A percentile compares a stretch with the other conserved stretches of the same genome.
Evolutionary conservation across 2,113 vertebrate genomes (phyloP).

Genomic region (Psammodynastes pulverulentus): DNA sequence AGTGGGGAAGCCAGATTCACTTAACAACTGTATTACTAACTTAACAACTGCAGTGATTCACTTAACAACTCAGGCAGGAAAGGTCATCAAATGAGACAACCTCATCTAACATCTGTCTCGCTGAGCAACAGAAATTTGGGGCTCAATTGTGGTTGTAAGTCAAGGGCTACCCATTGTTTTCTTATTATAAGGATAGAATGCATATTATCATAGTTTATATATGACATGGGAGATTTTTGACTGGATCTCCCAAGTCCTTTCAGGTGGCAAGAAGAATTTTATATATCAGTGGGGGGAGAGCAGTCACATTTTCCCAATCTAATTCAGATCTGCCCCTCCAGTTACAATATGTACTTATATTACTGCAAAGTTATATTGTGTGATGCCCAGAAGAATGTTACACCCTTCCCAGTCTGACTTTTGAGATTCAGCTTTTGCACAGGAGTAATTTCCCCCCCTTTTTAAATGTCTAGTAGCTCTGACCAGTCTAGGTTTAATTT

Average conservation of each 20-base stretch:
- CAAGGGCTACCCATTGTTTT: not conserved
- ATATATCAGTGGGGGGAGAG: not conserved
- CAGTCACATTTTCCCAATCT: not conserved
- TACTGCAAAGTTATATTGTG: not conserved
- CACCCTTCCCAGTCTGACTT: not conserved
- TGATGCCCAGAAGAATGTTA: not conserved
- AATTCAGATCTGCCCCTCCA: not conserved
- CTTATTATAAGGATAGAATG: not conserved
- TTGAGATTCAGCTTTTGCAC: slow-evolving; percentile 22
- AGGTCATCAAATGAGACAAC: not conserved
- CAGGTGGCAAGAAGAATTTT: not conserved
- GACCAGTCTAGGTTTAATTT: slow-evolving; percentile 25
- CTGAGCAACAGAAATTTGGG: not conserved
- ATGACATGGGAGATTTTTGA: not conserved
- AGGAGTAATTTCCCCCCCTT: slow-evolving; percentile 2
- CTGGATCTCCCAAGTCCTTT: not conserved
- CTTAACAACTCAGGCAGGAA: not conserved
- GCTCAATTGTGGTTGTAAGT: not conserved
- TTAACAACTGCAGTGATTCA: not conserved
- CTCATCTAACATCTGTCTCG: not conserved
- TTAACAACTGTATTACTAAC: not conserved
- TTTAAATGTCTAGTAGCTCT: slow-evolving; percentile 26
- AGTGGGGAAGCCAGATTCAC: not conserved
- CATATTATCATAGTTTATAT: not conserved
- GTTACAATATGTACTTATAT: not conserved